Evolutionary conservation across 2,797 vertebrate genomes (phyloP), one percentile per base, ranked within the genome.

Genomic region (Typhlichthys subterraneus): DNA sequence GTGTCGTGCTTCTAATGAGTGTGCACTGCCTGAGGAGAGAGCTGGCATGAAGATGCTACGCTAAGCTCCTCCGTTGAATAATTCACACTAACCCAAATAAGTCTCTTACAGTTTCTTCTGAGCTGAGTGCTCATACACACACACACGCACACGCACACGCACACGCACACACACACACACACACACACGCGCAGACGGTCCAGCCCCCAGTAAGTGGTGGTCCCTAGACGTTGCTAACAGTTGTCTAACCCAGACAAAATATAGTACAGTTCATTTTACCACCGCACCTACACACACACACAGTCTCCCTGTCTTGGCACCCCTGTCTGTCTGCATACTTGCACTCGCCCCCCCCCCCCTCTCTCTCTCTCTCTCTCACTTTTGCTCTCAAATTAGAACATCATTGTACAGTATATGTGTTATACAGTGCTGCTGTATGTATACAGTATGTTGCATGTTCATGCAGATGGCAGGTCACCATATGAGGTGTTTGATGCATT

Each of bases 81-180:
- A 91, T 90, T 91, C 82, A 91, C 70, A 54, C 65, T 85, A 89
- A 89, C 86, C 87, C 79, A 85, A 50, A 61, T 67, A 87, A 89
- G 89, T 87, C 71, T 83, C 75, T 68, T 53, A 77, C 81, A 75
- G 63, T 77, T 67, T 78, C 76, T 77, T 23, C 66, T 60, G 74
- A 78, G 80, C 75, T 80, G 78, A 74, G 52, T 68, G 48, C 65
- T 61, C 62, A 67, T 61, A 79, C 15, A 51, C 31, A 57, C 46
- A n/a, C 47, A 51, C 57, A 46, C 29, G 42, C 31, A 56, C 61
- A 38, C 42, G 51, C 62, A 65, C 57, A 67, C 77, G 65, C 54
- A 46, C 65, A 66, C 11, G 50, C 63, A 45, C 59, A 61, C 70
- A 65, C 78, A 50, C 63, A 49, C 53, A 19, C 59, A 33, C 59